These are phyloP conservation scores for Cistogaster globosa DNA, from an alignment of 2,888 invertebrate species.

Conservation along the genomic window DNA sequence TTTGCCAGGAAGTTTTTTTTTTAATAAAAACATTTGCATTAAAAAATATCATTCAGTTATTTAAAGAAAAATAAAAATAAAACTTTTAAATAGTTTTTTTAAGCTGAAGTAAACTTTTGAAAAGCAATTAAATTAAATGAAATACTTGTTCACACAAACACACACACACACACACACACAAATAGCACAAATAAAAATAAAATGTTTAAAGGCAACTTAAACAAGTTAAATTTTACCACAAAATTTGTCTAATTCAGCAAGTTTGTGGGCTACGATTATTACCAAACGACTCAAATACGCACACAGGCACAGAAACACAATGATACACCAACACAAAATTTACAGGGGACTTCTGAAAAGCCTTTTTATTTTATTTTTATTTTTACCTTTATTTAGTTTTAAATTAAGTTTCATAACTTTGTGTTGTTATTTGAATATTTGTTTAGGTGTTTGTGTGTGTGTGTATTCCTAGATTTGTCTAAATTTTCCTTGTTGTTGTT, in stretches of 20 bases:
- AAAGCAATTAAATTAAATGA: conserved; percentile 66
- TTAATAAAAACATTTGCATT: conserved; percentile 50
- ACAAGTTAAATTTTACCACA: conserved; percentile 53
- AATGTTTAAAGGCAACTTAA: conserved; percentile 64
- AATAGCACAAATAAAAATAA: conserved; percentile 27
- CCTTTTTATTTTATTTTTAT: not conserved
- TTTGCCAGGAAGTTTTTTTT: conserved; percentile 25
- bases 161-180: no score
- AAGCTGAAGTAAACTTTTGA: conserved; percentile 41
- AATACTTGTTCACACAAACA: not conserved
- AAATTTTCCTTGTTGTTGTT: conserved; percentile 43
- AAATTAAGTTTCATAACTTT: conserved; percentile 51
- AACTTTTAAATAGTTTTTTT: conserved; percentile 30
- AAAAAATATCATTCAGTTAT: conserved; percentile 23
- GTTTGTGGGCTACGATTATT: conserved; percentile 38
- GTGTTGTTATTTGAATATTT: not conserved
- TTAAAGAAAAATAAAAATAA: conserved; percentile 6
- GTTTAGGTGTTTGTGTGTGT: not conserved
- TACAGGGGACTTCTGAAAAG: not conserved
- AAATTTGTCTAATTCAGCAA: conserved; percentile 50
- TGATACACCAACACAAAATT: not conserved
- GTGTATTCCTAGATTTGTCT: conserved; percentile 2
- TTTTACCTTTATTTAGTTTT: conserved; percentile 51
- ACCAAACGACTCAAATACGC: conserved; percentile 18
- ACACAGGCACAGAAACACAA: no score